Evolutionary conservation across 1,140 invertebrate genomes (phyloP).

Genomic region (Leguminivora glycinivorella): DNA sequence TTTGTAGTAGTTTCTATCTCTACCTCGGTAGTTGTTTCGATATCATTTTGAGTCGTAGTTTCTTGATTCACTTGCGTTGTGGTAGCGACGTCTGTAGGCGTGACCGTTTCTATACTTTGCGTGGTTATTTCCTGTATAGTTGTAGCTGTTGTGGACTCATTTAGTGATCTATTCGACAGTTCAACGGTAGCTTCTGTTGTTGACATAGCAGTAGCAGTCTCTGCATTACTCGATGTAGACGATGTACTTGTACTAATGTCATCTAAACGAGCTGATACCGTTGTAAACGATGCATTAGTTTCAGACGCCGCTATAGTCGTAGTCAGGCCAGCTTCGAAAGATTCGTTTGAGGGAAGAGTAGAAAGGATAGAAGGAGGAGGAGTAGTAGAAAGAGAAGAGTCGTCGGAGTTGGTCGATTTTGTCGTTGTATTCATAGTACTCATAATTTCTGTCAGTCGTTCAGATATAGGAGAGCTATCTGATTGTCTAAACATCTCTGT

Average conservation of each 20-base stretch:
- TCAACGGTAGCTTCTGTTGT: constrained; percentile 32
- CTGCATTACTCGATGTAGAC: constrained; percentile 26
- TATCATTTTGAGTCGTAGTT: constrained; percentile 53
- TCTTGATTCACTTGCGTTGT: constrained; percentile 53
- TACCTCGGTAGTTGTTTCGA: constrained; percentile 56
- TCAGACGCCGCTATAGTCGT: neutral
- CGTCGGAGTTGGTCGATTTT: constrained; percentile 41
- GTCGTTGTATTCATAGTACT: constrained; percentile 62
- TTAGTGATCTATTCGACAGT: constrained; percentile 18
- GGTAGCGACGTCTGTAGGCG: constrained; percentile 43
- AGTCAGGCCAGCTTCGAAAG: neutral
- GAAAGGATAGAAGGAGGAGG: constrained; percentile 29
- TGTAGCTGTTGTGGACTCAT: constrained; percentile 44
- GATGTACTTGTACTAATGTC: constrained; percentile 24
- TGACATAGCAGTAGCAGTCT: constrained; percentile 28
- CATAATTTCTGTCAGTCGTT: constrained; percentile 63
- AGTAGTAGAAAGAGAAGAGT: constrained; percentile 37
- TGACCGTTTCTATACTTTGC: constrained; percentile 47
- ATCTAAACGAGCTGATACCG: neutral
- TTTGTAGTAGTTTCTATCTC: constrained; percentile 48
- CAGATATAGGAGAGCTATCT: constrained; percentile 52
- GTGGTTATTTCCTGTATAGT: constrained; percentile 43
- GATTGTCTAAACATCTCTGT: constrained; percentile 50
- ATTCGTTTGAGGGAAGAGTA: constrained; percentile 11
- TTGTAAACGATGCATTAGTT: neutral